These are phyloP conservation scores for Fragum sueziense DNA, from an alignment of 2,888 invertebrate genomes.

Conservation along the genomic window DNA sequence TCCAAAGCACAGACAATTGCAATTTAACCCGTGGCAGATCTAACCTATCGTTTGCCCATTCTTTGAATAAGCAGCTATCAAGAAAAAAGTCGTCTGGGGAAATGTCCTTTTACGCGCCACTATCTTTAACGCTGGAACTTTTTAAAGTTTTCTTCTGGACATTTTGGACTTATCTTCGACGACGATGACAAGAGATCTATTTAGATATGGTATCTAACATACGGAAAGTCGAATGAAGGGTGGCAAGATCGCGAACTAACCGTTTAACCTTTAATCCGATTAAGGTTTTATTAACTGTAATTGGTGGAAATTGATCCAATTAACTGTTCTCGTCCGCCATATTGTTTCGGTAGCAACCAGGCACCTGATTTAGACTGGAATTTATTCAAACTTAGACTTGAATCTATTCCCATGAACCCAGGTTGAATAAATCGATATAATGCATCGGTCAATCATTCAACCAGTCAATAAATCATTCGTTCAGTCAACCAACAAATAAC, in stretches of 20 bases:
- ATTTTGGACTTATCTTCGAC: too few relatives aligned
- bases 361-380: background rate
- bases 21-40: too few relatives aligned
- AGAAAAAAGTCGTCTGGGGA: background rate
- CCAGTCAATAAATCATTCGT: background rate
- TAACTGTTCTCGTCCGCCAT: background rate
- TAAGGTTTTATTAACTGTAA: background rate
- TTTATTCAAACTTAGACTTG: background rate
- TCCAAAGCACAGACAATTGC: too few relatives aligned
- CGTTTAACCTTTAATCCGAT: slow-evolving; percentile 15
- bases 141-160: too few relatives aligned
- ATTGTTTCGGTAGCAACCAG: slow-evolving; percentile 24
- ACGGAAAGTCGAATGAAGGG: background rate
- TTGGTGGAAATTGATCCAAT: background rate
- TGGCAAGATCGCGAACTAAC: background rate
- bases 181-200: too few relatives aligned
- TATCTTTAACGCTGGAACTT: background rate
- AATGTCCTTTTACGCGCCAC: background rate
- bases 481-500: background rate
- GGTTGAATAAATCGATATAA: background rate
- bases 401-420: background rate
- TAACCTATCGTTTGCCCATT: background rate
- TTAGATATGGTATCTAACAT: too few relatives aligned
- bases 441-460: too few relatives aligned
- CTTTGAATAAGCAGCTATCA: background rate